A percentile compares a stretch with the other conserved stretches of the same genome.
Evolutionary conservation across 1,140 invertebrate genomes (phyloP).

Genomic region (Probaryconus sp.): DNA sequence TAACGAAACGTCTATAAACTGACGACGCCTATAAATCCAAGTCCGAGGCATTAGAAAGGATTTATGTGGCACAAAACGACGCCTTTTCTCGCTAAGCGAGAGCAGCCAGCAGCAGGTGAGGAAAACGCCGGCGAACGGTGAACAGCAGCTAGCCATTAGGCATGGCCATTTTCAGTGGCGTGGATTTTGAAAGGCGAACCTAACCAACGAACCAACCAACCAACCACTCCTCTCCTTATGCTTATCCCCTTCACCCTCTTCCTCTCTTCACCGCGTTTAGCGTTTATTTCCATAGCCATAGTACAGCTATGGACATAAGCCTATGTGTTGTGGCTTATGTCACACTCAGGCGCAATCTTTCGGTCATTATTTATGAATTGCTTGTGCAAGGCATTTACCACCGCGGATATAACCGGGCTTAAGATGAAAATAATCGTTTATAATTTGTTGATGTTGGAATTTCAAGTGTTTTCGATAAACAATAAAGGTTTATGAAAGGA

Average conservation of each 20-base stretch:
- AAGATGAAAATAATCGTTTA: too few species aligned
- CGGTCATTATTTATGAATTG: slow-evolving; percentile 2
- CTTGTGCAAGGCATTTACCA: too few species aligned
- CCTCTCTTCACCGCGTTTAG: not conserved
- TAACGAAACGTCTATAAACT: slow-evolving; percentile 49
- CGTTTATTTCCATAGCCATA: not conserved
- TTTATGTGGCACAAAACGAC: slow-evolving; percentile 57
- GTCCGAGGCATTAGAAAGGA: slow-evolving; percentile 56
- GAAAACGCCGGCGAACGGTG: slow-evolving; percentile 45
- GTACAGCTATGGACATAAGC: too few species aligned
- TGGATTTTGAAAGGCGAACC: slow-evolving; percentile 55
- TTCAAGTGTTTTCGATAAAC: too few species aligned
- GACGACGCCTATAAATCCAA: slow-evolving; percentile 56
- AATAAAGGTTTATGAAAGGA: too few species aligned
- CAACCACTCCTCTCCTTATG: not conserved
- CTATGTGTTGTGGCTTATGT: slow-evolving; percentile 25
- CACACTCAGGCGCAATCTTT: slow-evolving; percentile 8
- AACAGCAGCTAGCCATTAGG: slow-evolving; percentile 50
- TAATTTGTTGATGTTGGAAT: too few species aligned
- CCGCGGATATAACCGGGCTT: too few species aligned
- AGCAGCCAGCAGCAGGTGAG: slow-evolving; percentile 40
- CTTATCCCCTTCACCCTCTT: not conserved
- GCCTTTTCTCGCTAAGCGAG: slow-evolving; percentile 50
- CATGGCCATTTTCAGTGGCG: slow-evolving; percentile 59
- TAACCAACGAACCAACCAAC: slow-evolving; percentile 9